A percentile compares a stretch with the other conserved stretches of the same genome.
Evolutionary conservation across 2,113 vertebrate species (phyloP).

Genomic region (Galeopterus variegatus): DNA sequence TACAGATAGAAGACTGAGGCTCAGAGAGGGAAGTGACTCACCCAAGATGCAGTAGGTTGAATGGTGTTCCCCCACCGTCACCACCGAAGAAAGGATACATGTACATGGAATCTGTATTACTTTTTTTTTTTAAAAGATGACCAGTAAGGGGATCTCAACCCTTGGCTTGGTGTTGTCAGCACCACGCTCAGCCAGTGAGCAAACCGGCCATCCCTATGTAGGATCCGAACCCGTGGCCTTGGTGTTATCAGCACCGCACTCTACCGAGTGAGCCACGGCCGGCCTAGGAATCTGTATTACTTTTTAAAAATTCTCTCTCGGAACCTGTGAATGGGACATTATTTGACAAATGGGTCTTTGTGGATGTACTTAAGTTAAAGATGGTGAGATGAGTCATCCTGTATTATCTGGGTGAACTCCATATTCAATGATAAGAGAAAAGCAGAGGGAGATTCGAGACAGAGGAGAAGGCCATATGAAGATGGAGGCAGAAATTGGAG

Average conservation of each 20-base stretch:
- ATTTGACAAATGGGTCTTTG: background rate
- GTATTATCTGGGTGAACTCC: background rate
- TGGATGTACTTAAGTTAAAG: background rate
- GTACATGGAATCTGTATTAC: background rate
- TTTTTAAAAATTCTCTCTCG: too few species aligned
- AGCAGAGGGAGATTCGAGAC: background rate
- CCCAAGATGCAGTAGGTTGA: background rate
- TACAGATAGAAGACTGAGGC: background rate
- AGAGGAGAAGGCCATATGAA: background rate
- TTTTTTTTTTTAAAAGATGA: too few species aligned
- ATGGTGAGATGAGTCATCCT: background rate
- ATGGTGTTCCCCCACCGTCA: background rate
- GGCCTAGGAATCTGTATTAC: background rate
- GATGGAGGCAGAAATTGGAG: background rate
- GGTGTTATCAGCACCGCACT: too few species aligned
- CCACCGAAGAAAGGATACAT: background rate
- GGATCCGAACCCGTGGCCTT: too few species aligned
- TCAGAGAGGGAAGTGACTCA: background rate
- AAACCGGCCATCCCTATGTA: too few species aligned
- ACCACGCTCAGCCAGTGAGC: too few species aligned
- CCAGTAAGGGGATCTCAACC: too few species aligned
- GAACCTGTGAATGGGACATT: too few species aligned
- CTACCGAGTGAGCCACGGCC: too few species aligned
- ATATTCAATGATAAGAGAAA: background rate
- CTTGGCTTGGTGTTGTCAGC: too few species aligned